These are phyloP conservation scores for Oncorhynchus gorbuscha DNA, from an alignment of 2,113 vertebrate genomes.

Conservation along the genomic window DNA sequence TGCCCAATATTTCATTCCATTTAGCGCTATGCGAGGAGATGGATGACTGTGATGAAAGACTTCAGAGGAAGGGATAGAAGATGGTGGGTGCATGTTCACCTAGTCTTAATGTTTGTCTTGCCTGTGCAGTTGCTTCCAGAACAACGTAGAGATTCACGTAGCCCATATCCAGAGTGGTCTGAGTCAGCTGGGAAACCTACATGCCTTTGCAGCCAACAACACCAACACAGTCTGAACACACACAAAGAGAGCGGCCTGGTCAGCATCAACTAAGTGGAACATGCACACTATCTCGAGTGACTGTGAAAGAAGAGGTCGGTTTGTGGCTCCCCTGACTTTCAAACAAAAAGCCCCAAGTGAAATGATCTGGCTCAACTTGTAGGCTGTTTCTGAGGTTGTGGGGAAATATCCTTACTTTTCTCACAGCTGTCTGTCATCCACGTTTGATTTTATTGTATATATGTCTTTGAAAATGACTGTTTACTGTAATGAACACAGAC, in stretches of 20 bases:
- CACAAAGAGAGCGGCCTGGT: constrained; percentile 3
- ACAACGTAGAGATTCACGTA: constrained; percentile 98
- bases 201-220: constrained; percentile 95
- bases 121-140: constrained; percentile 90
- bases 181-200: constrained; percentile 97
- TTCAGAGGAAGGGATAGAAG: background rate
- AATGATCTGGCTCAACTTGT: constrained; percentile 19
- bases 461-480: constrained; percentile 45
- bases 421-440: constrained; percentile 33
- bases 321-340: constrained; percentile 44
- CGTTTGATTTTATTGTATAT: constrained; percentile 35
- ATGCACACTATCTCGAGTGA: constrained; percentile 36
- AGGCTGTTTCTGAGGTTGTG: background rate
- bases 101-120: background rate
- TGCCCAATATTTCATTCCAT: background rate
- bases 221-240: constrained; percentile 87
- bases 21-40: background rate
- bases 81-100: background rate
- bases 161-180: constrained; percentile 98
- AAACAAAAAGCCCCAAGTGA: constrained; percentile 30
- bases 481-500: constrained; percentile 33
- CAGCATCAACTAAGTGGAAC: background rate
- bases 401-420: constrained; percentile 4
- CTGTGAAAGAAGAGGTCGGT: constrained; percentile 10
- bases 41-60: background rate